A percentile compares a stretch with the other conserved stretches of the same genome.
phyloP scores from a whole-genome alignment of 2,113 vertebrate genomes.

The Silurus glanis region DNA sequence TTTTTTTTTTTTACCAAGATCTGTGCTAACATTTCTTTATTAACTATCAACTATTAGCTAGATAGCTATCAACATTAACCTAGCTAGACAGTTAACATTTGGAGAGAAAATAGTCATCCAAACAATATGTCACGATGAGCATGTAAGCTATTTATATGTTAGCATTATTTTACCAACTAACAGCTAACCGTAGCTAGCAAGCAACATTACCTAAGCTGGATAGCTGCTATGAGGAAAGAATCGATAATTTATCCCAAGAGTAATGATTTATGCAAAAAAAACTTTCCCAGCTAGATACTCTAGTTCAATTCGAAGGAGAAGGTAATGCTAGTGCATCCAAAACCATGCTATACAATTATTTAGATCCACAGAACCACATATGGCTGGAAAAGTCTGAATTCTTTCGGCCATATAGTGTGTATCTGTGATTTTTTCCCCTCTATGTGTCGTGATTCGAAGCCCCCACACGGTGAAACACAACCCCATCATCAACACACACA shows the following conservation, averaged over 20 bases:
- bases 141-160: neutral
- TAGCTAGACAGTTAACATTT: neutral
- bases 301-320: too few relatives aligned
- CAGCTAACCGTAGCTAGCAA: neutral
- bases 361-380: too few relatives aligned
- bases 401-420: too few relatives aligned
- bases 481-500: constrained; percentile 28
- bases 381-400: too few relatives aligned
- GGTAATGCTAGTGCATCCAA: too few relatives aligned
- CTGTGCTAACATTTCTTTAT: neutral
- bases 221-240: too few relatives aligned
- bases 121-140: neutral
- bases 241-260: too few relatives aligned
- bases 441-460: neutral
- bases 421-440: neutral
- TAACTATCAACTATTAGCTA: neutral
- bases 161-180: neutral
- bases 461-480: constrained; percentile 33
- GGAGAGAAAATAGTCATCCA: neutral
- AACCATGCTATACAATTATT: too few relatives aligned
- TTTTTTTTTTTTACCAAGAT: too few relatives aligned
- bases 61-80: neutral
- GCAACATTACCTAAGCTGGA: neutral
- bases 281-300: too few relatives aligned
- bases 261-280: too few relatives aligned